Conservation (phyloP, 2,113 vertebrate genomes). For the Saccopteryx leptura region DNA sequence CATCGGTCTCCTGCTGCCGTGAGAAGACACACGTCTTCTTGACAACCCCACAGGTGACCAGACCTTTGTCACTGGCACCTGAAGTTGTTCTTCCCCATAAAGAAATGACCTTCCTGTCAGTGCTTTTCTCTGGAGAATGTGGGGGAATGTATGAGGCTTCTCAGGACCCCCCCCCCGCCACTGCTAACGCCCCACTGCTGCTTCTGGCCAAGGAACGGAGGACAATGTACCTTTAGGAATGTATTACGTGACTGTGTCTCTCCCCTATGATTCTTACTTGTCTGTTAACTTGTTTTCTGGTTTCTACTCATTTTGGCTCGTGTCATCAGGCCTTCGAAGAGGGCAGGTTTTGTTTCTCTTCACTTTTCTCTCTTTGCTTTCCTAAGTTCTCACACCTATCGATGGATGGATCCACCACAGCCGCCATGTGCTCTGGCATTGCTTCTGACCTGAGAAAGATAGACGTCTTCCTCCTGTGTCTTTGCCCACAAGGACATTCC, state of each 20-base stretch:
- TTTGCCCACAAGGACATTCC: not conserved
- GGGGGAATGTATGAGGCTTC: too few relatives aligned
- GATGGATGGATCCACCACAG: not conserved
- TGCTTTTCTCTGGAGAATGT: too few relatives aligned
- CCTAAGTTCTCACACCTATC: not conserved
- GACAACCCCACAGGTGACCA: accelerated
- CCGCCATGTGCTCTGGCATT: accelerated
- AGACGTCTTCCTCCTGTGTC: too few relatives aligned
- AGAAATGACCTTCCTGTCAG: accelerated
- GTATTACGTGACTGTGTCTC: not conserved
- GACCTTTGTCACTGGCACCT: not conserved
- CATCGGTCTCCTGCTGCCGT: accelerated
- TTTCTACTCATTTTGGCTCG: not conserved
- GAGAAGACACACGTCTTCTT: not conserved
- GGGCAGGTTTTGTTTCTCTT: not conserved
- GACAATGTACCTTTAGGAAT: not conserved
- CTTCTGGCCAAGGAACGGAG: not conserved
- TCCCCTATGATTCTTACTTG: not conserved
- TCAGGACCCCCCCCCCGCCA: too few relatives aligned
- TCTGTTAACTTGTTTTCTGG: not conserved
- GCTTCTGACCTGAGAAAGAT: not conserved
- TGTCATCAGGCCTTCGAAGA: too few relatives aligned
- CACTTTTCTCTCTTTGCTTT: too few relatives aligned
- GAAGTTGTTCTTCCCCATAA: accelerated
- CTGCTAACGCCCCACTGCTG: not conserved